Conservation (phyloP, 1,140 invertebrate species). For the Heliconius hewitsoni region DNA sequence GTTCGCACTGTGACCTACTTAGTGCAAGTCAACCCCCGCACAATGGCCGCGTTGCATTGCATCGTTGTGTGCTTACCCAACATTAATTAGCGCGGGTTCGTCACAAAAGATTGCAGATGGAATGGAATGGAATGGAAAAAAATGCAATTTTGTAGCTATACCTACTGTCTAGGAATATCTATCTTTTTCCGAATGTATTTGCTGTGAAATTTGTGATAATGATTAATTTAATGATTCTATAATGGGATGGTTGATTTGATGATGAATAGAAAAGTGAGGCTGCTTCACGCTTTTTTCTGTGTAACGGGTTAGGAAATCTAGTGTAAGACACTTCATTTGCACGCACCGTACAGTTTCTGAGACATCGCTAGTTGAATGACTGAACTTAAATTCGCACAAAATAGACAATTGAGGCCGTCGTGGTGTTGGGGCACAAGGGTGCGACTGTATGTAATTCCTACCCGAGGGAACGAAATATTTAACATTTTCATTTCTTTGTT, state of each 20-base stretch:
- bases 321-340: too few relatives aligned
- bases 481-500: too few relatives aligned
- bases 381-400: too few relatives aligned
- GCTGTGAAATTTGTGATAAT: conserved; percentile 2
- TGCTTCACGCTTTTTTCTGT: too few relatives aligned
- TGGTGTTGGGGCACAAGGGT: too few relatives aligned
- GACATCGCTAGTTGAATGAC: too few relatives aligned
- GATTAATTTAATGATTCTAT: neutral
- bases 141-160: neutral
- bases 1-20: conserved; percentile 32
- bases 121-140: conserved; percentile 27
- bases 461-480: too few relatives aligned
- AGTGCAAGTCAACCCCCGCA: conserved; percentile 23
- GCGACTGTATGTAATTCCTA: too few relatives aligned
- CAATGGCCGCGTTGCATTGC: conserved; percentile 29
- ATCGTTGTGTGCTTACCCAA: conserved; percentile 26
- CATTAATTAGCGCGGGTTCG: conserved; percentile 29
- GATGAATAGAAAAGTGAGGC: neutral
- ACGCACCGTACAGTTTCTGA: too few relatives aligned
- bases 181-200: neutral
- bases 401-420: too few relatives aligned
- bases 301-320: too few relatives aligned
- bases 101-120: conserved; percentile 19
- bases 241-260: neutral
- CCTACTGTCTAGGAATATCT: neutral